A percentile compares a stretch with the other conserved stretches of the same genome.
Conservation (phyloP, 2,797 vertebrate genomes). For the Myotis pilosus region DNA sequence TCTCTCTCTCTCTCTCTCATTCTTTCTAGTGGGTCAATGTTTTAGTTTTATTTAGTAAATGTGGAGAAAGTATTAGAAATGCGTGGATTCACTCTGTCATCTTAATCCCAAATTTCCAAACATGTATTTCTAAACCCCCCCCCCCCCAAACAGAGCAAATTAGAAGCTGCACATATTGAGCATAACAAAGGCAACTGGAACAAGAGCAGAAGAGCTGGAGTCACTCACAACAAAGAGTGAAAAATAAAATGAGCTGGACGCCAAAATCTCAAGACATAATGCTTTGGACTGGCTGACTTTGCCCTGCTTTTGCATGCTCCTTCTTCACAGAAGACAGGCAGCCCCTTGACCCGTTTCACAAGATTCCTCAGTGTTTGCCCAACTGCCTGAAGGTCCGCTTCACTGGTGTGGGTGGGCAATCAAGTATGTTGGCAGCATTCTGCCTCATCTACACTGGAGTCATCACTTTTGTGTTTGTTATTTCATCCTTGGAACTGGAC, state of each 20-base stretch:
- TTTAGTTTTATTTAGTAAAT: slow-evolving; percentile 17
- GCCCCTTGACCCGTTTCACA: neutral
- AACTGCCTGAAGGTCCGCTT: neutral
- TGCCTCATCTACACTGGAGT: slow-evolving; percentile 30
- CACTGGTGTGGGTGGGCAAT: neutral
- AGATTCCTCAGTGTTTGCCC: neutral
- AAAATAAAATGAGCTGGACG: neutral
- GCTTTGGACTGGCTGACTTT: neutral
- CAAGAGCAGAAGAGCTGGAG: neutral
- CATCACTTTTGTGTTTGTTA: neutral
- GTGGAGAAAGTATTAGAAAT: neutral
- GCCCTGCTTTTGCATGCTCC: neutral
- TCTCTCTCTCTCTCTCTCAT: neutral
- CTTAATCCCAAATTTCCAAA: neutral
- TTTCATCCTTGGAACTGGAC: slow-evolving; percentile 48
- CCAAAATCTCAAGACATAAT: neutral
- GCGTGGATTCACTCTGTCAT: neutral
- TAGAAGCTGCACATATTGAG: neutral
- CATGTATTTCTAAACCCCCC: neutral
- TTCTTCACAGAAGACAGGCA: neutral
- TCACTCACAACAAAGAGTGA: neutral
- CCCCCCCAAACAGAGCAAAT: neutral
- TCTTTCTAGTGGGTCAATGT: neutral
- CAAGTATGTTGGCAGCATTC: neutral
- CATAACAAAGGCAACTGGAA: neutral